Percentiles rank a stretch among this genome's conserved stretches.
phyloP scores from a whole-genome alignment of 2,888 invertebrate species.

The Hemaris fuciformis region DNA sequence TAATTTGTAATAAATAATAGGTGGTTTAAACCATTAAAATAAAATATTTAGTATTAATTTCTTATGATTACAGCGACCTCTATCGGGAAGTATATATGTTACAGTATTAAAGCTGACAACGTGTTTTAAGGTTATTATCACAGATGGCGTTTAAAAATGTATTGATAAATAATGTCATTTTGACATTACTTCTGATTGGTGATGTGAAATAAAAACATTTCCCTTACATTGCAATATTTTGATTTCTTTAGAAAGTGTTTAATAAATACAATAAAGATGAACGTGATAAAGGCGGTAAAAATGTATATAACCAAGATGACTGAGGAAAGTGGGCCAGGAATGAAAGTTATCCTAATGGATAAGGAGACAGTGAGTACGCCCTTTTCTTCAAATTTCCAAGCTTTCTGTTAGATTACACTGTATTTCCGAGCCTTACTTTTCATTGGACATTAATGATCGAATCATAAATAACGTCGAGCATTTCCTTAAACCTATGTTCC shows the following conservation, averaged over 20 bases:
- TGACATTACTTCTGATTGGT: not conserved
- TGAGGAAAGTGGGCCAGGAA: conserved; percentile 97
- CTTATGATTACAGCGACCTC: not conserved
- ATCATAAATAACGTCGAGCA: no score
- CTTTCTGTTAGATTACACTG: not conserved
- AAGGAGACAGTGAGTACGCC: conserved; percentile 91
- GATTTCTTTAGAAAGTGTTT: not conserved
- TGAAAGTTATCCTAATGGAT: conserved; percentile 99
- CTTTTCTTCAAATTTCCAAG: not conserved
- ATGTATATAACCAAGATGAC: conserved; percentile 98
- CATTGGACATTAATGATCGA: no score
- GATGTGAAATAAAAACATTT: conserved; percentile 18
- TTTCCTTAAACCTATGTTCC: no score
- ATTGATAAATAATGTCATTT: not conserved
- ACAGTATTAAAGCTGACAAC: not conserved
- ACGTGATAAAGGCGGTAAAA: conserved; percentile 95
- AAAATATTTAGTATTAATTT: not conserved
- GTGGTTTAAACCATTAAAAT: not conserved
- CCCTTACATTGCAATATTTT: not conserved
- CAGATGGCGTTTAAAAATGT: not conserved
- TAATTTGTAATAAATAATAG: not conserved
- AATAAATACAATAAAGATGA: conserved; percentile 83
- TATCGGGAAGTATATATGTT: not conserved
- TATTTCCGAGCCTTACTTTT: no score
- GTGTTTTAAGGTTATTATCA: not conserved